phyloP scores from a whole-genome alignment of 2,888 invertebrate species.

The Melolontha melolontha region DNA sequence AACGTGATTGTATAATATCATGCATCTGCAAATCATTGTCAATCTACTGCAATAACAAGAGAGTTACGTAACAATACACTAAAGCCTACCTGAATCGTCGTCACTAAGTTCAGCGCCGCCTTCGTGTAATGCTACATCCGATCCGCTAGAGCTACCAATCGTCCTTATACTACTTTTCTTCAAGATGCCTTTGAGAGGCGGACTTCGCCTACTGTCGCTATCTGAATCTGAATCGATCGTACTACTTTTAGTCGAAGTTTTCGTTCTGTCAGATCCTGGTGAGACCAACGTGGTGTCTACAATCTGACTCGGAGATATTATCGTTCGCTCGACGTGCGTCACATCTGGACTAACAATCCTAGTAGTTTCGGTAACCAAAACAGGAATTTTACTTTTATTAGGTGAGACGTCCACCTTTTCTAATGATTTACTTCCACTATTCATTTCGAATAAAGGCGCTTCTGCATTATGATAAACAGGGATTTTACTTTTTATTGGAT shows the following conservation, averaged over 20 bases:
- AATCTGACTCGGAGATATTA: constrained; percentile 53
- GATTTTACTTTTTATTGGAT: constrained; percentile 55
- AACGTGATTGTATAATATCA: constrained; percentile 12
- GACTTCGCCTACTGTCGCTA: constrained; percentile 62
- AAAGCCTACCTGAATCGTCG: constrained; percentile 72
- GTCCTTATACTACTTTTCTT: constrained; percentile 65
- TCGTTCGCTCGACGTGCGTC: constrained; percentile 50
- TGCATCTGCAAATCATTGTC: constrained; percentile 40
- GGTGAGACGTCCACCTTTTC: constrained; percentile 46
- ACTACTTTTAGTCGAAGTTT: constrained; percentile 58
- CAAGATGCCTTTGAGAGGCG: constrained; percentile 62
- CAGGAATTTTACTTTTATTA: constrained; percentile 66
- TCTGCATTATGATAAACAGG: constrained; percentile 48
- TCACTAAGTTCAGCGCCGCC: constrained; percentile 73
- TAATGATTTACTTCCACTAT: constrained; percentile 44
- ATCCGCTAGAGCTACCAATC: constrained; percentile 73
- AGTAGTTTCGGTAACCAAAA: constrained; percentile 61
- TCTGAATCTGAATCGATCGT: constrained; percentile 66
- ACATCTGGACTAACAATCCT: constrained; percentile 56
- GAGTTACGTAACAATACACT: constrained; percentile 38
- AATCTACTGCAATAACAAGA: constrained; percentile 37
- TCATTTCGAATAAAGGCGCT: constrained; percentile 1
- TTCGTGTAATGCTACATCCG: constrained; percentile 74
- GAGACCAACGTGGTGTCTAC: constrained; percentile 57
- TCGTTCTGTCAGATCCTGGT: constrained; percentile 56